Conservation (phyloP, 2,797 vertebrate genomes). For the Amblyraja radiata region DNA sequence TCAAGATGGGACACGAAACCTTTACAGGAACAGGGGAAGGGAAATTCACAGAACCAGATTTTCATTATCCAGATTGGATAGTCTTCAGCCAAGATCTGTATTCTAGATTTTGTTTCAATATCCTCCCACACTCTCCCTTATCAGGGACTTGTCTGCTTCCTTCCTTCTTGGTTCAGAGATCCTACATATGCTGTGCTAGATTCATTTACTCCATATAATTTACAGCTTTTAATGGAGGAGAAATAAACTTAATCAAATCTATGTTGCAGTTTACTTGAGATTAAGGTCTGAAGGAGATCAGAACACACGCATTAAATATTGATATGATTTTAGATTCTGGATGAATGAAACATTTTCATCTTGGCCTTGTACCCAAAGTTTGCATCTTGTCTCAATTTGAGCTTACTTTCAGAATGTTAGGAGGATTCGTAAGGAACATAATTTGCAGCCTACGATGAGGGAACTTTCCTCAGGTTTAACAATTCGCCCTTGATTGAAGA, state of each 20-base stretch:
- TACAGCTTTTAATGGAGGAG: not conserved
- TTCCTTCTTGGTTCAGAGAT: conserved; percentile 1
- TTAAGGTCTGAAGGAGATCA: not conserved
- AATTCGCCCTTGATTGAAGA: not conserved
- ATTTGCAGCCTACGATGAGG: not conserved
- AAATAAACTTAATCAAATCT: not conserved
- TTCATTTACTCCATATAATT: not conserved
- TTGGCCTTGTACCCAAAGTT: not conserved
- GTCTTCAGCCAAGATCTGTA: not conserved
- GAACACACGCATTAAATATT: not conserved
- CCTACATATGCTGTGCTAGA: not conserved
- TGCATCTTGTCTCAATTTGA: not conserved
- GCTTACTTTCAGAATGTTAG: not conserved
- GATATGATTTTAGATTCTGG: not conserved
- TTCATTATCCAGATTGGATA: not conserved
- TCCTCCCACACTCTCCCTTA: not conserved
- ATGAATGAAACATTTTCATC: not conserved
- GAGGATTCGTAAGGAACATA: not conserved
- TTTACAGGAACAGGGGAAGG: not conserved
- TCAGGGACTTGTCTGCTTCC: not conserved
- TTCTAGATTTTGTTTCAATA: not conserved
- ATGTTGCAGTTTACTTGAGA: not conserved
- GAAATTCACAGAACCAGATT: not conserved
- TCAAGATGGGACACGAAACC: not conserved
- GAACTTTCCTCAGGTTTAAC: not conserved